phyloP scores from a whole-genome alignment of 2,888 invertebrate genomes.

The Plagiodera versicolora region DNA sequence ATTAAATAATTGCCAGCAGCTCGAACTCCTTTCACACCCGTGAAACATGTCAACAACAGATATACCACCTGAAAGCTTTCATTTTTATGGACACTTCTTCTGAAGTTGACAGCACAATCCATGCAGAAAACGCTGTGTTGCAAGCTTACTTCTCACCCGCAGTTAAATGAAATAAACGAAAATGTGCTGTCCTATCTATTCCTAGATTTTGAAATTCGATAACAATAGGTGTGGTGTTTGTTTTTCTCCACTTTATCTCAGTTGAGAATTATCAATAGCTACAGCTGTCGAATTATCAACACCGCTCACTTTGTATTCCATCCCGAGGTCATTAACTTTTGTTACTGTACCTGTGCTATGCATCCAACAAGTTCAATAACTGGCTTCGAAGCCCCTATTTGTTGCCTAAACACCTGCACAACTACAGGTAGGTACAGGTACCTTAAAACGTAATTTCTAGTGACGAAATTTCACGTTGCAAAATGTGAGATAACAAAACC shows the following conservation, averaged over 20 bases:
- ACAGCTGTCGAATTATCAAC: not conserved
- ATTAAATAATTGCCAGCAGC: not conserved
- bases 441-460: not conserved
- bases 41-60: not conserved
- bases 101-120: not conserved
- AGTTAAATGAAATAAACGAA: too few relatives aligned
- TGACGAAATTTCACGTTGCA: not conserved
- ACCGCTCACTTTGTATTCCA: not conserved
- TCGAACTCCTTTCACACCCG: not conserved
- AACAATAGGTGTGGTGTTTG: too few relatives aligned
- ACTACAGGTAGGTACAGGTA: not conserved
- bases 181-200: too few relatives aligned
- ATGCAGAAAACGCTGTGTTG: too few relatives aligned
- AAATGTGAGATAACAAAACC: too few relatives aligned
- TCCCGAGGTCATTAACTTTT: not conserved
- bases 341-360: not conserved
- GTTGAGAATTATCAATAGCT: too few relatives aligned
- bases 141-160: too few relatives aligned
- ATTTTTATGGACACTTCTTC: not conserved
- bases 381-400: conserved; percentile 7
- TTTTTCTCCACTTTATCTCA: too few relatives aligned
- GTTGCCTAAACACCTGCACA: conserved; percentile 2
- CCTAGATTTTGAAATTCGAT: too few relatives aligned
- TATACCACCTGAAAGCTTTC: not conserved
- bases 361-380: conserved; percentile 3